Conservation (phyloP, 2,113 vertebrate species). For the Pseudopipra pipra region DNA sequence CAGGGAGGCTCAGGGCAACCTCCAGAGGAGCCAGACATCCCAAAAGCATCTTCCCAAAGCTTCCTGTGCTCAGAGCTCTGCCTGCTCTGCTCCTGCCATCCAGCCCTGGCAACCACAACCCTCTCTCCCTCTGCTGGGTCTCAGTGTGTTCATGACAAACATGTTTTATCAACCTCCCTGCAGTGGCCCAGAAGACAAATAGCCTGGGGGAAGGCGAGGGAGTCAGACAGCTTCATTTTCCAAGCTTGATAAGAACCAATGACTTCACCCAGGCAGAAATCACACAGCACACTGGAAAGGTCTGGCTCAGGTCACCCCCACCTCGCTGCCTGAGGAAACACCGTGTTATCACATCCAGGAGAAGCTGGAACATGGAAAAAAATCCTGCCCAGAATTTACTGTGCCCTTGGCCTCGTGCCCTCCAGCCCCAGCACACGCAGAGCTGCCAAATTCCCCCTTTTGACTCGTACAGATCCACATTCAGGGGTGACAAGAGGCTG, state of each 20-base stretch:
- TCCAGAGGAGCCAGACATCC: background rate
- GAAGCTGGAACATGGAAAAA: background rate
- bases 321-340: background rate
- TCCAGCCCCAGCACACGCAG: background rate
- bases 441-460: background rate
- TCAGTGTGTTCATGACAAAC: background rate
- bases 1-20: background rate
- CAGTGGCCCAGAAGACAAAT: background rate
- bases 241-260: background rate
- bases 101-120: background rate
- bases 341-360: background rate
- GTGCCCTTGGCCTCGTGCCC: background rate
- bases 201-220: background rate
- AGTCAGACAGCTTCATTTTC: background rate
- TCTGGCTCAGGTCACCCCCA: background rate
- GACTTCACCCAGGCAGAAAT: background rate
- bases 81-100: background rate
- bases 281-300: background rate
- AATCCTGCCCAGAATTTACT: background rate
- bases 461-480: background rate
- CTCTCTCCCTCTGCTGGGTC: background rate
- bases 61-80: fast-evolving
- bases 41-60: background rate
- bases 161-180: background rate
- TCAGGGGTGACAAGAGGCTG: background rate